Percentiles rank a stretch among this genome's conserved stretches.
Evolutionary conservation across 2,113 vertebrate genomes (phyloP).

Genomic region (Leucopsar rothschildi): DNA sequence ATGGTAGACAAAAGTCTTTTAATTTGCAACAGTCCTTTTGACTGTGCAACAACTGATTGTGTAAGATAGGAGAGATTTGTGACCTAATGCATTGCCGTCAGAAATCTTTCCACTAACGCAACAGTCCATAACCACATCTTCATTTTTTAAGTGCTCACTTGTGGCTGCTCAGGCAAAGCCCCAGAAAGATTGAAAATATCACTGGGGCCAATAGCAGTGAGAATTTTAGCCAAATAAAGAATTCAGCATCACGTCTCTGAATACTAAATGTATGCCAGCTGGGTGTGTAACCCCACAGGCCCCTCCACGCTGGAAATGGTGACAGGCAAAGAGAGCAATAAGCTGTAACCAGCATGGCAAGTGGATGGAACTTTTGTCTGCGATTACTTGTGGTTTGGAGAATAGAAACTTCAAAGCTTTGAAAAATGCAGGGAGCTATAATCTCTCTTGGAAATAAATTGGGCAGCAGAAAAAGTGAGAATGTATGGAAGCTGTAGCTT

Average conservation of each 20-base stretch:
- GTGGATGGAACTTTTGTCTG: background rate
- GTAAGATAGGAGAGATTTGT: background rate
- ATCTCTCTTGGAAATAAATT: constrained; percentile 34
- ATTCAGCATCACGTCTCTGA: background rate
- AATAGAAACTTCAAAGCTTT: constrained; percentile 43
- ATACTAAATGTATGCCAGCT: background rate
- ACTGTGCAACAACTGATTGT: background rate
- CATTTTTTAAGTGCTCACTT: background rate
- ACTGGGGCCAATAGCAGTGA: background rate
- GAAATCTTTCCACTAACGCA: background rate
- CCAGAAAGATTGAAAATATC: background rate
- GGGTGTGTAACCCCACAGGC: rapidly evolving
- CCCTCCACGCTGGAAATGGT: rapidly evolving
- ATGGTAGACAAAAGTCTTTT: background rate
- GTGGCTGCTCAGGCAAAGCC: background rate
- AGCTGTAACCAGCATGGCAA: background rate
- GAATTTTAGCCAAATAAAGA: background rate
- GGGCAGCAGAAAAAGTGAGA: background rate
- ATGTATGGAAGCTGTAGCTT: background rate
- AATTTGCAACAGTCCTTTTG: background rate
- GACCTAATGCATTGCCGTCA: background rate
- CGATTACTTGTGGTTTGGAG: constrained; percentile 17
- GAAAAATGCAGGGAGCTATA: background rate
- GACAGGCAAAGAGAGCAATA: background rate
- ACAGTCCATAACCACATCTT: background rate